These are phyloP conservation scores for Rattus rattus DNA, from an alignment of 2,113 vertebrate genomes.

Conservation along the genomic window DNA sequence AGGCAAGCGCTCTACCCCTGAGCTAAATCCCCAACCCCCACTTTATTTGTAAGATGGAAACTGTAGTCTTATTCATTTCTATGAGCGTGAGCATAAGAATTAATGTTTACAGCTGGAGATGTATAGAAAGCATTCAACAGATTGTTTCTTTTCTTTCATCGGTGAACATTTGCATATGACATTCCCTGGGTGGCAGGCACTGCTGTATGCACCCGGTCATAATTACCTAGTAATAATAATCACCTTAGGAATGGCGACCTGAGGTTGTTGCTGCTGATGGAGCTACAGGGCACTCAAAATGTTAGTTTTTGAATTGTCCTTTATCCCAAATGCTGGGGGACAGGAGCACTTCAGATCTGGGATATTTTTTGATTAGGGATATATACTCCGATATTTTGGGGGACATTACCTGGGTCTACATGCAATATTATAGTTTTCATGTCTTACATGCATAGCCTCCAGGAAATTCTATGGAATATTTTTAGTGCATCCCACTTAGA, in stretches of 20 bases:
- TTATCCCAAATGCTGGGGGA: not conserved
- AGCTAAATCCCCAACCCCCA: too few species aligned
- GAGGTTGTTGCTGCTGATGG: not conserved
- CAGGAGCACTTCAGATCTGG: not conserved
- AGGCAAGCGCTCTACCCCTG: too few species aligned
- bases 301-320: not conserved
- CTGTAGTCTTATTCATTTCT: not conserved
- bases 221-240: not conserved
- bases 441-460: not conserved
- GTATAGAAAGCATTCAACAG: not conserved
- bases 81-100: not conserved
- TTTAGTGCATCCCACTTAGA: not conserved
- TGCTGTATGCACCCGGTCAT: not conserved
- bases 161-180: not conserved
- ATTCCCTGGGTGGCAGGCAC: not conserved
- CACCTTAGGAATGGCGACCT: not conserved
- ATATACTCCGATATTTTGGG: not conserved
- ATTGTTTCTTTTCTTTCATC: conserved; percentile 5
- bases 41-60: not conserved
- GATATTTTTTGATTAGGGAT: not conserved
- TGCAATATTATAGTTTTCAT: not conserved
- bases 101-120: not conserved
- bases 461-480: not conserved
- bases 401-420: not conserved
- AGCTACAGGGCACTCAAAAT: not conserved